Conservation (phyloP, 2,113 vertebrate genomes). For the Mesoclemmys tuberculata region DNA sequence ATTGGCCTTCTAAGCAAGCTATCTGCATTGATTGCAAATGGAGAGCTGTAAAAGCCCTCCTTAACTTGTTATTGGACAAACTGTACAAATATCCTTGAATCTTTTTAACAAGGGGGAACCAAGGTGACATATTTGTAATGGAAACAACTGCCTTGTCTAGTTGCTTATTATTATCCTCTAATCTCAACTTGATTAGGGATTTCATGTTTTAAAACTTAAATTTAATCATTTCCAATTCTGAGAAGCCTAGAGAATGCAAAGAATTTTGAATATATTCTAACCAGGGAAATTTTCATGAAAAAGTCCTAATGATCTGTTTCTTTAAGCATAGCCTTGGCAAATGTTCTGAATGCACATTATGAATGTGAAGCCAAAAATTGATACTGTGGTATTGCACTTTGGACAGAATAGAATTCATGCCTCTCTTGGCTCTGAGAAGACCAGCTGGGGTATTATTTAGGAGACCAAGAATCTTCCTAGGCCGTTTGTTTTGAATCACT, state of each 20-base stretch:
- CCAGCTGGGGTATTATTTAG: neutral
- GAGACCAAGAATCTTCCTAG: neutral
- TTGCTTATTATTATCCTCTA: neutral
- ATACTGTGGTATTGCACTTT: neutral
- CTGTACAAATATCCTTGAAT: neutral
- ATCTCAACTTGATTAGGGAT: neutral
- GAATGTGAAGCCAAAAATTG: neutral
- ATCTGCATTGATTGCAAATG: neutral
- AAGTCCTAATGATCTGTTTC: neutral
- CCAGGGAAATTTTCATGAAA: neutral
- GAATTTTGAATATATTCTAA: neutral
- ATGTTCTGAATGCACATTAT: neutral
- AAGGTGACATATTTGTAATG: neutral
- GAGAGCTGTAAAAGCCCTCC: neutral
- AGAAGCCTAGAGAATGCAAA: neutral
- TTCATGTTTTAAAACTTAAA: neutral
- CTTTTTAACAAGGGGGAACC: neutral
- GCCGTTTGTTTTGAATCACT: neutral
- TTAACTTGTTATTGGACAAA: neutral
- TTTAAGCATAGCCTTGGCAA: neutral
- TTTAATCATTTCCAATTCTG: neutral
- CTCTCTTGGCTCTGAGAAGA: neutral
- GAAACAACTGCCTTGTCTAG: neutral
- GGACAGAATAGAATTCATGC: too few species aligned
- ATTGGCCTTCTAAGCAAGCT: neutral